Evolutionary conservation across 2,888 invertebrate genomes (phyloP).

Genomic region (Hymenopus coronatus): DNA sequence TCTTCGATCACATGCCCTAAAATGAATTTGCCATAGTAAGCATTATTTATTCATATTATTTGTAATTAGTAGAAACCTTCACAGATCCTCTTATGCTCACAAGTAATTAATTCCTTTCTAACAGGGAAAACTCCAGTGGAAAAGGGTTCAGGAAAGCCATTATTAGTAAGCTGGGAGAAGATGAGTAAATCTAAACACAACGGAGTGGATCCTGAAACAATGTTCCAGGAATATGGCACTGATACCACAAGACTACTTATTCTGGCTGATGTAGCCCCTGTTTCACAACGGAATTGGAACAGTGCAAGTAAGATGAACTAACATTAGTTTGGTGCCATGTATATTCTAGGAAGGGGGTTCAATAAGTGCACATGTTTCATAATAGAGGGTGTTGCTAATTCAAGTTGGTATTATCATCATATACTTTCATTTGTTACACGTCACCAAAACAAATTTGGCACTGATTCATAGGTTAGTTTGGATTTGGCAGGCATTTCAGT

Average conservation of each 20-base stretch:
- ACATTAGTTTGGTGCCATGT: no score
- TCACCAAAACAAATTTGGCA: no score
- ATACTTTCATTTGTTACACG: no score
- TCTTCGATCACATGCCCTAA: no score
- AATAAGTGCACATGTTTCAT: no score
- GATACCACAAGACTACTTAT: constrained; percentile 90
- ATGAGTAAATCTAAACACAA: constrained; percentile 99
- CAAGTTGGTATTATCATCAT: no score
- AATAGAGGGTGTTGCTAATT: no score
- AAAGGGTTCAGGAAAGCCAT: constrained; percentile 62
- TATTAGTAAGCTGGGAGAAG: constrained; percentile 87
- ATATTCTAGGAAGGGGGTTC: no score
- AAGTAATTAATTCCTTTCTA: background rate
- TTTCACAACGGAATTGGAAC: constrained; percentile 86
- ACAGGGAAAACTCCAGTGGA: constrained; percentile 51
- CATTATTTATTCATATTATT: background rate
- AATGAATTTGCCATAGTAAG: no score
- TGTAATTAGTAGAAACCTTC: background rate
- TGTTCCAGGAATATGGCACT: constrained; percentile 77
- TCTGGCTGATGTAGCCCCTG: constrained; percentile 86
- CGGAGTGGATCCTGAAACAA: constrained; percentile 86
- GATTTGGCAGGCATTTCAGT: no score
- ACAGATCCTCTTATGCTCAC: background rate
- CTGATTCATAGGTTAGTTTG: no score
- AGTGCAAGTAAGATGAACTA: constrained; percentile 63